These are phyloP conservation scores for Magallana angulata DNA, from an alignment of 1,140 invertebrate species.

Conservation along the genomic window DNA sequence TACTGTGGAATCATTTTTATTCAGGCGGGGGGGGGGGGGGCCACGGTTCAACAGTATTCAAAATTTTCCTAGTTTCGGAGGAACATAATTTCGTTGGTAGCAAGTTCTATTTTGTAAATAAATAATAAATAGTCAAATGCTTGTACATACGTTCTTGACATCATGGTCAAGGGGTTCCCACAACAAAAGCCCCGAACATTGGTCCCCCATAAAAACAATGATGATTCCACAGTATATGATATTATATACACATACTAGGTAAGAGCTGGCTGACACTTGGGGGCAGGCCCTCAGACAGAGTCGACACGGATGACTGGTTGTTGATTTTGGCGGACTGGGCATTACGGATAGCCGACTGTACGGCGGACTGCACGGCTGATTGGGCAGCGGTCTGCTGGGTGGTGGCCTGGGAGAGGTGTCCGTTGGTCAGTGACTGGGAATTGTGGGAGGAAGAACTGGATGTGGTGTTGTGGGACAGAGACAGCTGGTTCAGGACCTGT, in stretches of 20 bases:
- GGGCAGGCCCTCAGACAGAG: slow-evolving; percentile 69
- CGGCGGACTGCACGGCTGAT: slow-evolving; percentile 50
- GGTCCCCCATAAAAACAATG: no score
- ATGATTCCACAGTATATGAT: no score
- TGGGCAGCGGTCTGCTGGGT: slow-evolving; percentile 51
- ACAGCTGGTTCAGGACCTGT: slow-evolving; percentile 60
- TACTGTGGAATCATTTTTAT: no score
- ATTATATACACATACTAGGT: slow-evolving; percentile 70
- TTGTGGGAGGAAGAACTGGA: slow-evolving; percentile 53
- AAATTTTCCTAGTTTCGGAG: no score
- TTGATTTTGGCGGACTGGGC: slow-evolving; percentile 57
- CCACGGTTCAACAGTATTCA: no score
- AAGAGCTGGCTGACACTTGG: slow-evolving; percentile 76
- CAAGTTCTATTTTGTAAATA: no score
- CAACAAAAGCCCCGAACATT: no score
- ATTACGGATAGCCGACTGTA: slow-evolving; percentile 46
- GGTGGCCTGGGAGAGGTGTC: slow-evolving; percentile 39
- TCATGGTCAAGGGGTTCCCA: no score
- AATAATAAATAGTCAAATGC: no score
- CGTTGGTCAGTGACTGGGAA: slow-evolving; percentile 51
- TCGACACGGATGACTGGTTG: slow-evolving; percentile 57
- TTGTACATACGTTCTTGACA: no score
- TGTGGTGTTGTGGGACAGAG: slow-evolving; percentile 49
- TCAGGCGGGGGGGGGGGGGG: no score
- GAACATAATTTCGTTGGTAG: no score